A percentile compares a stretch with the other conserved stretches of the same genome.
Evolutionary conservation across 2,888 invertebrate species (phyloP).

Genomic region (Andrena trimmerana): DNA sequence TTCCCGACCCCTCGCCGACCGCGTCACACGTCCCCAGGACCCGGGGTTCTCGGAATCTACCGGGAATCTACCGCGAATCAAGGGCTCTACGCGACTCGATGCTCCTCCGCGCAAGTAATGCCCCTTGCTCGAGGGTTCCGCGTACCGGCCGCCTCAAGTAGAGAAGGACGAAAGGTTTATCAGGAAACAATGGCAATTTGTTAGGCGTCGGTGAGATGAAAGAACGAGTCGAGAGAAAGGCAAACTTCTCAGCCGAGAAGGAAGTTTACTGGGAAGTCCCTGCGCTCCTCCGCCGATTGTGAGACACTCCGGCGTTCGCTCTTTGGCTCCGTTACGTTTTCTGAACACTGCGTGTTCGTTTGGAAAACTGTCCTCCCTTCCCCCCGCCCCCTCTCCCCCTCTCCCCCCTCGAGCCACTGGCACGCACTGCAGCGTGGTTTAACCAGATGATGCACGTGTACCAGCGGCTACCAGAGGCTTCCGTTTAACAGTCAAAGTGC

Average conservation of each 20-base stretch:
- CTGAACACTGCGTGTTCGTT: background rate
- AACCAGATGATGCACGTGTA: slow-evolving; percentile 27
- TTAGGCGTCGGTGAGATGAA: slow-evolving; percentile 30
- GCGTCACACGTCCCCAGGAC: slow-evolving; percentile 29
- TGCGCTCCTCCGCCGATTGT: background rate
- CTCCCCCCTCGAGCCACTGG: background rate
- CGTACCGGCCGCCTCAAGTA: background rate
- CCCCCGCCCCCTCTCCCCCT: too few relatives aligned
- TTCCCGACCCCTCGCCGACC: slow-evolving; percentile 57
- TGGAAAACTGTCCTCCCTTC: background rate
- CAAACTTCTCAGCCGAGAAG: background rate
- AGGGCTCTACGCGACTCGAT: slow-evolving; percentile 13
- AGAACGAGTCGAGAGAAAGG: slow-evolving; percentile 23
- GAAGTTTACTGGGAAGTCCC: slow-evolving; percentile 2
- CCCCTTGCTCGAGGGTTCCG: background rate
- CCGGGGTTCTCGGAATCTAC: slow-evolving; percentile 25
- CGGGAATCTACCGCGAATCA: slow-evolving; percentile 25
- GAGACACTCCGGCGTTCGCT: background rate
- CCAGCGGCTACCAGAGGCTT: slow-evolving; percentile 43
- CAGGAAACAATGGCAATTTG: background rate
- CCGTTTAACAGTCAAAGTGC: slow-evolving; percentile 55
- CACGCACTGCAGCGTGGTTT: slow-evolving; percentile 5
- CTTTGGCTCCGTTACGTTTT: background rate
- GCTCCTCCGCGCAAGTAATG: background rate
- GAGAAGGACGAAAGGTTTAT: background rate